Evolutionary conservation across 1,140 invertebrate genomes (phyloP).

Genomic region (Zaprionus capensis): DNA sequence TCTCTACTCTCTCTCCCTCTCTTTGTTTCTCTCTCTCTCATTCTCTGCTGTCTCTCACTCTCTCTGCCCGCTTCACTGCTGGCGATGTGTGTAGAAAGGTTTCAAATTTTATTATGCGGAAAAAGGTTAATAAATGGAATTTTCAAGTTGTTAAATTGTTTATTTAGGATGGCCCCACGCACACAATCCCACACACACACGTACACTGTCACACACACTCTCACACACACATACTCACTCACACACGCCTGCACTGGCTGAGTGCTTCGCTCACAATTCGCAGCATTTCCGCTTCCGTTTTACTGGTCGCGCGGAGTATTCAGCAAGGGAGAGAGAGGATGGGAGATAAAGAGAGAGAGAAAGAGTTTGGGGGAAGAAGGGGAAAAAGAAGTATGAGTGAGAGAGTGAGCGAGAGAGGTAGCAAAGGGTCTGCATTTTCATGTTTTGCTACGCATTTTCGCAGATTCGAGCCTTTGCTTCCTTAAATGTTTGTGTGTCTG

Average conservation of each 20-base stretch:
- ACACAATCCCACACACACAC: conserved; percentile 16
- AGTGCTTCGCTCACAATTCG: conserved; percentile 26
- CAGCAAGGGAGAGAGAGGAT: background rate
- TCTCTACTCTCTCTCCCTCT: background rate
- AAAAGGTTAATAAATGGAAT: conserved; percentile 70
- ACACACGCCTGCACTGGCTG: conserved; percentile 15
- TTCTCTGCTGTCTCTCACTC: background rate
- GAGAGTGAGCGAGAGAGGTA: background rate
- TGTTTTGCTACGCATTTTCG: conserved; percentile 47
- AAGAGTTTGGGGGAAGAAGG: background rate
- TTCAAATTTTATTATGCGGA: conserved; percentile 68
- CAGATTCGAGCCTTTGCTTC: conserved; percentile 30
- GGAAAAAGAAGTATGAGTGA: background rate
- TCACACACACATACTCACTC: background rate
- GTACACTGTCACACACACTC: background rate
- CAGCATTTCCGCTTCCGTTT: conserved; percentile 52
- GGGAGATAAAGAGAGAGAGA: background rate
- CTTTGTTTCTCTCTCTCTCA: background rate
- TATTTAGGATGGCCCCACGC: conserved; percentile 57
- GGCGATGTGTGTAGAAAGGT: conserved; percentile 37
- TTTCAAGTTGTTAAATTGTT: conserved; percentile 71
- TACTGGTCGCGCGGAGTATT: conserved; percentile 1
- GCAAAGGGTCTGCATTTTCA: conserved; percentile 33
- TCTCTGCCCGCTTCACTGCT: background rate
- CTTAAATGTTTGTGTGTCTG: conserved; percentile 12